Evolutionary conservation across 1,140 invertebrate species (phyloP).

Genomic region (Araneus ventricosus): DNA sequence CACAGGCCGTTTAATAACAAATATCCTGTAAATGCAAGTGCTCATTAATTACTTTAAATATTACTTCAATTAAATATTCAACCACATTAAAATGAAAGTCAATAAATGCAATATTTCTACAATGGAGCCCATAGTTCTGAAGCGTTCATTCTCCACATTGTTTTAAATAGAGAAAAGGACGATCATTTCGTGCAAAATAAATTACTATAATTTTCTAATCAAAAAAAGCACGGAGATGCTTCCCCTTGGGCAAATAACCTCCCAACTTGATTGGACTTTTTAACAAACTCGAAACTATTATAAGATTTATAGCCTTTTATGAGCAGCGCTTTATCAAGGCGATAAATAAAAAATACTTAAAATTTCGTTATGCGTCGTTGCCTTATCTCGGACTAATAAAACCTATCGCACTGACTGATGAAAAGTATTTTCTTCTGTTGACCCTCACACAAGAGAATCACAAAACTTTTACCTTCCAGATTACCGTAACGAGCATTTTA

Average conservation of each 20-base stretch:
- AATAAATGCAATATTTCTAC: too few relatives aligned
- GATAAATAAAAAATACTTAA: conserved; percentile 30
- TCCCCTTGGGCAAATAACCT: not conserved
- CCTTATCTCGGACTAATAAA: conserved; percentile 9
- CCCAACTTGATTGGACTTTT: not conserved
- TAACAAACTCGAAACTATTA: not conserved
- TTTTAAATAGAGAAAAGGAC: not conserved
- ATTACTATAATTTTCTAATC: not conserved
- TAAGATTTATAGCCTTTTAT: not conserved
- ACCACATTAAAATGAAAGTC: too few relatives aligned
- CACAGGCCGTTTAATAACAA: too few relatives aligned
- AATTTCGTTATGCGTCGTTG: not conserved
- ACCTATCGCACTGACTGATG: not conserved
- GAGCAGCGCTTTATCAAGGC: not conserved
- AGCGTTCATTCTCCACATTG: too few relatives aligned
- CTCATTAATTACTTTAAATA: too few relatives aligned
- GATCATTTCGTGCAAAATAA: not conserved
- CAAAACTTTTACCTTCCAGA: not conserved
- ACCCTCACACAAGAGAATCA: not conserved
- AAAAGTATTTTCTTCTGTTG: not conserved
- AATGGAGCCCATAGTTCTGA: too few relatives aligned
- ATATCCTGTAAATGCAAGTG: too few relatives aligned
- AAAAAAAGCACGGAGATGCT: not conserved
- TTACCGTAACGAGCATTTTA: conserved; percentile 18
- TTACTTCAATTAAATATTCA: too few relatives aligned